These are phyloP conservation scores for Platysteira castanea DNA, from an alignment of 2,113 vertebrate genomes.

Conservation along the genomic window DNA sequence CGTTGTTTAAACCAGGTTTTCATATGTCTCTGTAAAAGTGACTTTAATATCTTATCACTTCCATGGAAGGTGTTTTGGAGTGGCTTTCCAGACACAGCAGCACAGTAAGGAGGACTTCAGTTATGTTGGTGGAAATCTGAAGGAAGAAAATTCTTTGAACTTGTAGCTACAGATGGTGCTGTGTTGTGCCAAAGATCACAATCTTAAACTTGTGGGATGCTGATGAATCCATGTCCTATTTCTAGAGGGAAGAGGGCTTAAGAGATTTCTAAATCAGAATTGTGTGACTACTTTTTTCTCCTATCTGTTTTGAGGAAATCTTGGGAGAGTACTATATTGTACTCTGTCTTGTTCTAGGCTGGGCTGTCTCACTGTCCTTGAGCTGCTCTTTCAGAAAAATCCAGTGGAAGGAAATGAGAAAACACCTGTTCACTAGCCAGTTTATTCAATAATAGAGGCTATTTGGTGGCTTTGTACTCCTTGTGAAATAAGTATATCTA, in stretches of 20 bases:
- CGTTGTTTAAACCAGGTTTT: neutral
- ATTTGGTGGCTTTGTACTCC: neutral
- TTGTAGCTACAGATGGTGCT: neutral
- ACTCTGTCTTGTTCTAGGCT: neutral
- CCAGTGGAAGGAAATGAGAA: neutral
- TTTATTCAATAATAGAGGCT: neutral
- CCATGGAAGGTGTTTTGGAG: neutral
- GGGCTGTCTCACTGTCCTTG: neutral
- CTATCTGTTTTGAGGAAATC: neutral
- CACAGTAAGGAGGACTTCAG: neutral
- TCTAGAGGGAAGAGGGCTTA: neutral
- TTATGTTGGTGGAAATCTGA: neutral
- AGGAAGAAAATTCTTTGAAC: neutral
- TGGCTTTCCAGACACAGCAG: neutral
- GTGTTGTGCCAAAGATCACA: neutral
- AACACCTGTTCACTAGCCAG: neutral
- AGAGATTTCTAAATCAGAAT: neutral
- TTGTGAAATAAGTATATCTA: neutral
- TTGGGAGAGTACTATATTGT: neutral
- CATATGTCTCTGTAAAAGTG: neutral
- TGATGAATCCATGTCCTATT: neutral
- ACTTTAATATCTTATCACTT: neutral
- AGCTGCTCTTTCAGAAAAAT: neutral
- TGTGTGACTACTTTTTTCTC: neutral
- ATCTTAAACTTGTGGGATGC: neutral